A percentile compares a stretch with the other conserved stretches of the same genome.
Evolutionary conservation across 2,888 invertebrate genomes (phyloP).

Genomic region (Pogonocherus hispidulus): DNA sequence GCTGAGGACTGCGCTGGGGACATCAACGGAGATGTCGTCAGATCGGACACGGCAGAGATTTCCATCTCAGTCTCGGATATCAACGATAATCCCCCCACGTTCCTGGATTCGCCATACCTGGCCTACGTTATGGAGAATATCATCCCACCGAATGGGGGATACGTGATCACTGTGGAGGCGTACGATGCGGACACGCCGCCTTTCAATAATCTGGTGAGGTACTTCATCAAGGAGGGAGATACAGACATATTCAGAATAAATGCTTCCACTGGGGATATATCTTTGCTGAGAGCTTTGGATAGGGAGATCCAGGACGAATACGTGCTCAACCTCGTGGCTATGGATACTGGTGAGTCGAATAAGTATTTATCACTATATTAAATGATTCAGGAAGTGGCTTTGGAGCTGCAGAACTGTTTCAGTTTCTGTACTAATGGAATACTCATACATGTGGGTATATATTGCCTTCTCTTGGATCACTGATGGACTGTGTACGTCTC

Average conservation of each 20-base stretch:
- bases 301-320: constrained; percentile 88
- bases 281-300: constrained; percentile 85
- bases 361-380: too few species aligned
- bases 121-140: constrained; percentile 95
- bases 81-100: constrained; percentile 94
- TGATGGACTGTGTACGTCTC: too few species aligned
- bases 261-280: constrained; percentile 92
- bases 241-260: constrained; percentile 92
- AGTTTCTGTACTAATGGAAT: too few species aligned
- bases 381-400: too few species aligned
- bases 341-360: constrained; percentile 88
- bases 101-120: constrained; percentile 94
- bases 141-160: constrained; percentile 84
- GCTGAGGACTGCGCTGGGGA: constrained; percentile 91
- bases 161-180: constrained; percentile 86
- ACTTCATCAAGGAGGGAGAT: constrained; percentile 94
- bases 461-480: too few species aligned
- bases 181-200: constrained; percentile 93
- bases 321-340: constrained; percentile 88
- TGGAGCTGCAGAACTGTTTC: too few species aligned
- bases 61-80: constrained; percentile 90
- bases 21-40: constrained; percentile 71
- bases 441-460: too few species aligned
- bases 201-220: constrained; percentile 90
- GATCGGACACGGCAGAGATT: constrained; percentile 84